A percentile compares a stretch with the other conserved stretches of the same genome.
phyloP scores from a whole-genome alignment of 2,113 vertebrate species.

The Loxodonta africana region DNA sequence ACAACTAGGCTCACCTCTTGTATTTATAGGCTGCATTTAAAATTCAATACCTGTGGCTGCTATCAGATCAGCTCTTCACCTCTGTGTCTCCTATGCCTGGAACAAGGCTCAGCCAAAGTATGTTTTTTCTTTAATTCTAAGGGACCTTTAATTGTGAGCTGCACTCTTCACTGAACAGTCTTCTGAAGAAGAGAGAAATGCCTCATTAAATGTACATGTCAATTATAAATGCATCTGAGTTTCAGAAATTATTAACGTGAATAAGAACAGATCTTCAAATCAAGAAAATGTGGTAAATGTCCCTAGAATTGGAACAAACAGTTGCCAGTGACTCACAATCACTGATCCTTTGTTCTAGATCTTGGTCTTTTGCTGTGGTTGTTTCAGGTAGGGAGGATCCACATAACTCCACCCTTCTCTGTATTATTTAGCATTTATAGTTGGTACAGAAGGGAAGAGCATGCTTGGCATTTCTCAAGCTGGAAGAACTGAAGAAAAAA shows the following conservation, averaged over 20 bases:
- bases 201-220: background rate
- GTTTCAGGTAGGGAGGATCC: background rate
- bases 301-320: background rate
- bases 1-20: background rate
- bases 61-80: background rate
- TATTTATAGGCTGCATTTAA: slow-evolving; percentile 49
- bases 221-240: slow-evolving; percentile 7
- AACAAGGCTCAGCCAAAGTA: background rate
- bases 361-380: background rate
- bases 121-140: slow-evolving; percentile 37
- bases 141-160: background rate
- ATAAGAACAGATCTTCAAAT: slow-evolving; percentile 10
- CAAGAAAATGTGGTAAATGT: slow-evolving; percentile 1
- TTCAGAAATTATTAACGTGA: slow-evolving; percentile 52
- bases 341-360: slow-evolving; percentile 23
- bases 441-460: background rate
- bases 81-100: background rate
- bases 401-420: background rate
- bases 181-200: slow-evolving; percentile 44
- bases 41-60: background rate
- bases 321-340: slow-evolving; percentile 3
- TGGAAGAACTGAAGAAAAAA: no score
- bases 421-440: background rate
- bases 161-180: background rate
- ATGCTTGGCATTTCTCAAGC: no score